These are phyloP conservation scores for Anser brachyrhynchus DNA, from an alignment of 2,113 vertebrate species.

Conservation along the genomic window DNA sequence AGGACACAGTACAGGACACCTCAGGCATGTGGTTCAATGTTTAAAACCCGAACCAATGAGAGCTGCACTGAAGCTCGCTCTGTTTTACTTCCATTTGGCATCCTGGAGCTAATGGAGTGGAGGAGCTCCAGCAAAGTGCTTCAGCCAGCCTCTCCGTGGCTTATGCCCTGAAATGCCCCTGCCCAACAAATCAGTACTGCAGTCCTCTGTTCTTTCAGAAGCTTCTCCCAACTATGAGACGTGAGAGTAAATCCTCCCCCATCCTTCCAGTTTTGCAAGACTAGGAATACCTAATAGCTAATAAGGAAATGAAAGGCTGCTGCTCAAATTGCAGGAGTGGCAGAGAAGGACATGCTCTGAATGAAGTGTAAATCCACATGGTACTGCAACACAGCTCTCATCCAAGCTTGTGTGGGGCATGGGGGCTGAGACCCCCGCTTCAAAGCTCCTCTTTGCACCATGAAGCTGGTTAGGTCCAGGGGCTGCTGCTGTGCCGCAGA, in stretches of 20 bases:
- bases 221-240: background rate
- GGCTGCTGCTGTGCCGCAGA: background rate
- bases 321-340: background rate
- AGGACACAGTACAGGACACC: background rate
- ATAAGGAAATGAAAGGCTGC: background rate
- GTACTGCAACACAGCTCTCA: background rate
- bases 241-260: background rate
- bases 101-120: background rate
- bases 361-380: background rate
- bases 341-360: background rate
- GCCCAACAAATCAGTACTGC: background rate
- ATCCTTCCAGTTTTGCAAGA: background rate
- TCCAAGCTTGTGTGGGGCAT: background rate
- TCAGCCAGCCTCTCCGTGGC: slow-evolving; percentile 3
- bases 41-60: slow-evolving; percentile 20
- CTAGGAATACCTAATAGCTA: background rate
- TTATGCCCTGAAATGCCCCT: slow-evolving; percentile 54
- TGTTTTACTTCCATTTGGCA: slow-evolving; percentile 28
- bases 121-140: slow-evolving; percentile 34
- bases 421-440: background rate
- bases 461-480: background rate
- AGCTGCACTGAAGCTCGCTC: slow-evolving; percentile 12
- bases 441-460: background rate
- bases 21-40: background rate
- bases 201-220: background rate